These are phyloP conservation scores for Bos indicus DNA, from an alignment of 2,113 vertebrate species.

Conservation along the genomic window DNA sequence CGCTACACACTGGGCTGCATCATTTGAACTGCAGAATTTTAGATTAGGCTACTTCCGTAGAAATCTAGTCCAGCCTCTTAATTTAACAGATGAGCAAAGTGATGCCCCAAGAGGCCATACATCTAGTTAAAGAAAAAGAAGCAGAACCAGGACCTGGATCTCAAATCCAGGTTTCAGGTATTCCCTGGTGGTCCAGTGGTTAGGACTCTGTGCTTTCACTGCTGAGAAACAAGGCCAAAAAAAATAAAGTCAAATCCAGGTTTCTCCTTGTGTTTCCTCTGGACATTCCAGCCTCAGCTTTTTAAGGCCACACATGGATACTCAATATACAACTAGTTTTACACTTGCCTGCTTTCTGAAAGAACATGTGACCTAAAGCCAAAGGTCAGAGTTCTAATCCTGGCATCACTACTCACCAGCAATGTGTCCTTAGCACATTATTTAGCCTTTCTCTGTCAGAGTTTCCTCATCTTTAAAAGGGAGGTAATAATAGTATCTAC, in stretches of 20 bases:
- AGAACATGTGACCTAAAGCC: neutral
- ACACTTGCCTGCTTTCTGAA: neutral
- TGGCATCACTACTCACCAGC: neutral
- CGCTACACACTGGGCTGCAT: neutral
- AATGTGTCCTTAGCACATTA: neutral
- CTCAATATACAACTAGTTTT: neutral
- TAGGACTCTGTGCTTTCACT: neutral
- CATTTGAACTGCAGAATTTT: neutral
- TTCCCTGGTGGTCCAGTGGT: neutral
- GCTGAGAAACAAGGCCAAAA: neutral
- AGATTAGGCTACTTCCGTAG: neutral
- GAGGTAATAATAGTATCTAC: neutral
- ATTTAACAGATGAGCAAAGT: neutral
- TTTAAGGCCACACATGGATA: neutral
- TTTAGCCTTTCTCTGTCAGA: neutral
- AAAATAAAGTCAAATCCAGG: neutral
- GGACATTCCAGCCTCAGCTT: neutral
- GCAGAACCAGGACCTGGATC: neutral
- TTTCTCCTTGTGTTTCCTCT: neutral
- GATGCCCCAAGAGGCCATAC: neutral
- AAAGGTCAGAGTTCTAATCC: neutral
- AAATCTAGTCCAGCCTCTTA: neutral
- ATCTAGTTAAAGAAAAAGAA: neutral
- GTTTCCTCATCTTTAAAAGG: constrained; percentile 13
- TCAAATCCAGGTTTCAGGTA: neutral